Evolutionary conservation across 2,797 vertebrate genomes (phyloP).

Genomic region (Girardinus metallicus): DNA sequence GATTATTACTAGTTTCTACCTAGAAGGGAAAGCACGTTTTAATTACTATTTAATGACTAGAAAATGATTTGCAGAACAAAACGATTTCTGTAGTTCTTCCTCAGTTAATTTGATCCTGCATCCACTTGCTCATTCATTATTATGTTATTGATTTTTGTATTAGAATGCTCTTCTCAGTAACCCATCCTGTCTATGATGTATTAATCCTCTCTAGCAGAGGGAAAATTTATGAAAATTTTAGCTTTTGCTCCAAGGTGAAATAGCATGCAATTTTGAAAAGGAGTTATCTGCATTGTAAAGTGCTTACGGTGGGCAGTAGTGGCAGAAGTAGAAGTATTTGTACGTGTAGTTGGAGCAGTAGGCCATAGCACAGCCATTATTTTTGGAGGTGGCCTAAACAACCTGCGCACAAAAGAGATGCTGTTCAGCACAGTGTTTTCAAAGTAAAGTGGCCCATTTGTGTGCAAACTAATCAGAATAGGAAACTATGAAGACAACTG

Average conservation of each 20-base stretch:
- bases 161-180: neutral
- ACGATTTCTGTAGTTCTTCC: neutral
- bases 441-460: neutral
- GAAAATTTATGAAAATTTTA: neutral
- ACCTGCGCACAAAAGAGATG: slow-evolving; percentile 34
- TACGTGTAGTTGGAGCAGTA: slow-evolving; percentile 54
- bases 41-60: slow-evolving; percentile 13
- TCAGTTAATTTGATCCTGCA: slow-evolving; percentile 1
- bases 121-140: neutral
- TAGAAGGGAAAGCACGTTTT: neutral
- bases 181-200: neutral
- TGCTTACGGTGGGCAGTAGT: slow-evolving; percentile 82
- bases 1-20: slow-evolving; percentile 1
- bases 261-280: neutral
- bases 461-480: neutral
- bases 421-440: neutral
- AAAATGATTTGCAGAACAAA: neutral
- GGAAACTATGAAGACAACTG: too few species aligned
- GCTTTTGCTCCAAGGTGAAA: neutral
- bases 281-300: neutral
- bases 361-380: slow-evolving; percentile 66
- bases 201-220: neutral
- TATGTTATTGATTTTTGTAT: neutral
- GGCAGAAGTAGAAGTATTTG: slow-evolving; percentile 79
- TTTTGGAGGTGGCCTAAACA: slow-evolving; percentile 67